Conservation (phyloP, 2,113 vertebrate genomes). For the Brachypodius melanocephalos region DNA sequence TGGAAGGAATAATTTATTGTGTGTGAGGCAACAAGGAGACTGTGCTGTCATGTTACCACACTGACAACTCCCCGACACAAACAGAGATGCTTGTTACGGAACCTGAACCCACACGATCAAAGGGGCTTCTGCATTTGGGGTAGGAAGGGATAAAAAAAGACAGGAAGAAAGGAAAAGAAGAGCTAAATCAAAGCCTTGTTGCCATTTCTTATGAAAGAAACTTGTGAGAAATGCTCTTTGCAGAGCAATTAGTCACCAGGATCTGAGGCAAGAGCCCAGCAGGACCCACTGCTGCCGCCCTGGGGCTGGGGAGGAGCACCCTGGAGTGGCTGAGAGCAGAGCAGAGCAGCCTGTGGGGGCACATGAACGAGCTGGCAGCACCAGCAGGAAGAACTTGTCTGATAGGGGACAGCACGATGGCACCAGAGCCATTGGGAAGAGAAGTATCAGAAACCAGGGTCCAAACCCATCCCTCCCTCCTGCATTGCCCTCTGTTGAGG, state of each 20-base stretch:
- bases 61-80: slow-evolving; percentile 33
- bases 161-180: neutral
- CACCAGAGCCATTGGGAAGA: accelerated
- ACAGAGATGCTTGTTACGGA: neutral
- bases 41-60: neutral
- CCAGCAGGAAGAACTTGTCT: neutral
- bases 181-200: slow-evolving; percentile 20
- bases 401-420: accelerated
- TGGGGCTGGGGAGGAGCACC: neutral
- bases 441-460: neutral
- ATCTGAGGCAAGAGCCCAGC: accelerated
- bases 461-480: neutral
- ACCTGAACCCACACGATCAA: slow-evolving; percentile 21
- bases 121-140: neutral
- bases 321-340: too few relatives aligned
- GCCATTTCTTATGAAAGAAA: neutral
- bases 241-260: neutral
- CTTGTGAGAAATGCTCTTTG: neutral
- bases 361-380: accelerated
- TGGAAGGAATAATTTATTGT: slow-evolving; percentile 20
- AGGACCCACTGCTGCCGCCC: neutral
- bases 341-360: neutral
- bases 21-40: neutral
- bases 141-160: neutral
- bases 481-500: too few relatives aligned